These are phyloP conservation scores for Sphaerophoria rueppellii DNA, from an alignment of 2,888 invertebrate genomes.

Conservation along the genomic window DNA sequence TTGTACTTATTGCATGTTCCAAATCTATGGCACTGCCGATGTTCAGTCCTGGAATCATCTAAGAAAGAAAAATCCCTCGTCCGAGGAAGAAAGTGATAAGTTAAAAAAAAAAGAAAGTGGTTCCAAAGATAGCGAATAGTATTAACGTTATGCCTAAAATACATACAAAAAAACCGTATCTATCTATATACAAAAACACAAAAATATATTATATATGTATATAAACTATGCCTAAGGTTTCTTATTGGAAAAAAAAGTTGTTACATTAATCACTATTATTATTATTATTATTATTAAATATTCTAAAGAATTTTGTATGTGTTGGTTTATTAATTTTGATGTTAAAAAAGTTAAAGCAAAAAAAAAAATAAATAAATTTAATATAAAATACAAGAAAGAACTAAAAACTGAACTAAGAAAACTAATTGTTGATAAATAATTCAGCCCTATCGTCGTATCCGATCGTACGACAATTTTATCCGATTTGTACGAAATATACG, in stretches of 20 bases:
- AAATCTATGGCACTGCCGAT: slow-evolving; percentile 87
- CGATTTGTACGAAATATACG: too few relatives aligned
- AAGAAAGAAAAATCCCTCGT: slow-evolving; percentile 51
- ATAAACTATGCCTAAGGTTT: slow-evolving; percentile 20
- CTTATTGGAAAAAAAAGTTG: slow-evolving; percentile 25
- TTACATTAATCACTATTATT: slow-evolving; percentile 39
- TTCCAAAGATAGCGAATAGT: slow-evolving; percentile 64
- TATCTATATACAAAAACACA: neutral
- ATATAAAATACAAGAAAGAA: slow-evolving; percentile 7
- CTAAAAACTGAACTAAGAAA: neutral
- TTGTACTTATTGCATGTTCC: slow-evolving; percentile 85
- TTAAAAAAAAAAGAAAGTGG: slow-evolving; percentile 72
- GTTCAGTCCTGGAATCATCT: slow-evolving; percentile 82
- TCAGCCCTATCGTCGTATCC: too few relatives aligned
- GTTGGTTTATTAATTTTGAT: slow-evolving; percentile 26
- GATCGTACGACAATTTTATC: too few relatives aligned
- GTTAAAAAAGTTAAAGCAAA: neutral
- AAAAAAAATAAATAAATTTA: neutral
- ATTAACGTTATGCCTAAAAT: slow-evolving; percentile 25
- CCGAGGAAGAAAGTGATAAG: slow-evolving; percentile 75
- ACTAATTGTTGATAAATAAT: too few relatives aligned
- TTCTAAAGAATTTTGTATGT: slow-evolving; percentile 42
- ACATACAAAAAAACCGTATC: neutral
- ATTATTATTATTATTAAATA: slow-evolving; percentile 20
- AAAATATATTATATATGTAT: slow-evolving; percentile 1